These are phyloP conservation scores for Nycteola revayana DNA, from an alignment of 2,888 invertebrate genomes.

Conservation along the genomic window DNA sequence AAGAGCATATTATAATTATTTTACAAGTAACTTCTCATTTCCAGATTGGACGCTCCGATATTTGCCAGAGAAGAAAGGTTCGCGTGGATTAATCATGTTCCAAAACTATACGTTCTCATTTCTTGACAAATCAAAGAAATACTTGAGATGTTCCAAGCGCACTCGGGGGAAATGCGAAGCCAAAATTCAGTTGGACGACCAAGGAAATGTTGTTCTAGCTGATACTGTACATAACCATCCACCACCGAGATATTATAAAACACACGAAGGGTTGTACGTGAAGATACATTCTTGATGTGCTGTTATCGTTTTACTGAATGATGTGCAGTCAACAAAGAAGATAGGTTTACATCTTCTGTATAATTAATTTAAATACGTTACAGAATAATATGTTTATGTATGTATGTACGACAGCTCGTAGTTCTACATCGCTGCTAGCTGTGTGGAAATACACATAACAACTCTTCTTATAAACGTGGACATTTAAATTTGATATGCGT, in stretches of 20 bases:
- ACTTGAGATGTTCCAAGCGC: slow-evolving; percentile 39
- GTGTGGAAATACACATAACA: no score
- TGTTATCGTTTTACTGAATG: no score
- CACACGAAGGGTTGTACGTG: slow-evolving; percentile 14
- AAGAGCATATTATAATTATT: neutral
- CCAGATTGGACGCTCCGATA: slow-evolving; percentile 14
- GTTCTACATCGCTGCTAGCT: no score
- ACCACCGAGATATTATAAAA: slow-evolving; percentile 17
- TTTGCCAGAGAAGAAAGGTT: slow-evolving; percentile 14
- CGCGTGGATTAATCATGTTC: slow-evolving; percentile 25
- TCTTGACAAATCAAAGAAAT: slow-evolving; percentile 24
- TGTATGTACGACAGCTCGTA: no score
- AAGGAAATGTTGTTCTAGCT: slow-evolving; percentile 16
- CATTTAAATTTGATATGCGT: no score
- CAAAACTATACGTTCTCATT: slow-evolving; percentile 33
- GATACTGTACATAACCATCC: slow-evolving; percentile 31
- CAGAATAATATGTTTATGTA: no score
- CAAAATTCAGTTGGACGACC: slow-evolving; percentile 21
- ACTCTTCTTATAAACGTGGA: no score
- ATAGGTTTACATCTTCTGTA: no score
- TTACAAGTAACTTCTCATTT: slow-evolving; percentile 1
- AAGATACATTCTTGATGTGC: slow-evolving; percentile 13
- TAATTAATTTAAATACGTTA: no score
- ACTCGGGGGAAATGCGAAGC: slow-evolving; percentile 34
- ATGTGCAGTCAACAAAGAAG: no score